Evolutionary conservation across 2,113 vertebrate genomes (phyloP).

Genomic region (Hippotragus niger): DNA sequence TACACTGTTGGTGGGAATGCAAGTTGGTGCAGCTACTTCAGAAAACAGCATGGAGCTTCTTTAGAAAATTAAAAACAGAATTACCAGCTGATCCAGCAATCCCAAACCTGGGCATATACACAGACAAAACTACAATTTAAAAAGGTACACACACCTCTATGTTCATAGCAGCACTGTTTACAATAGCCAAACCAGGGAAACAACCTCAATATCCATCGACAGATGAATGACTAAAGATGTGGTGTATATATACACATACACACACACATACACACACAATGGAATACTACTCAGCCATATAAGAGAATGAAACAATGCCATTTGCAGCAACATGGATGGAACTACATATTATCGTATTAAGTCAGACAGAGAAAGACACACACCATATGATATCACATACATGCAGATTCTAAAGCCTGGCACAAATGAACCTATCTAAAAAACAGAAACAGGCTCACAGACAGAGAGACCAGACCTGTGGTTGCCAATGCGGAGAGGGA

Average conservation of each 20-base stretch:
- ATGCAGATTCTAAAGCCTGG: not conserved
- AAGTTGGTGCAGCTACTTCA: not conserved
- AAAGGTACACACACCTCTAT: not conserved
- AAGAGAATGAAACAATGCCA: not conserved
- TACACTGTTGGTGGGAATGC: not conserved
- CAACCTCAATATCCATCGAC: not conserved
- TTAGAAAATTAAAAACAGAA: not conserved
- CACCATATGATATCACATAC: not conserved
- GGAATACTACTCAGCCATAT: not conserved
- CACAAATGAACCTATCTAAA: not conserved
- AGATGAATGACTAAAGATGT: not conserved
- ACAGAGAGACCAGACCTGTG: not conserved
- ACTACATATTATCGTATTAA: not conserved
- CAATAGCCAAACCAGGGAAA: not conserved
- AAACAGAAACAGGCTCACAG: not conserved
- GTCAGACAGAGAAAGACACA: not conserved
- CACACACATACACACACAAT: not conserved
- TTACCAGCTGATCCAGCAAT: not conserved
- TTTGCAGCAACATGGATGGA: not conserved
- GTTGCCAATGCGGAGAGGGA: not conserved
- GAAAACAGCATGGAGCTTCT: not conserved
- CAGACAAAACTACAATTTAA: not conserved
- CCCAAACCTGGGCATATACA: not conserved
- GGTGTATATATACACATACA: accelerated
- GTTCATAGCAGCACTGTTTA: not conserved